Conservation (phyloP, 2,113 vertebrate species). For the Rhinoderma darwinii region DNA sequence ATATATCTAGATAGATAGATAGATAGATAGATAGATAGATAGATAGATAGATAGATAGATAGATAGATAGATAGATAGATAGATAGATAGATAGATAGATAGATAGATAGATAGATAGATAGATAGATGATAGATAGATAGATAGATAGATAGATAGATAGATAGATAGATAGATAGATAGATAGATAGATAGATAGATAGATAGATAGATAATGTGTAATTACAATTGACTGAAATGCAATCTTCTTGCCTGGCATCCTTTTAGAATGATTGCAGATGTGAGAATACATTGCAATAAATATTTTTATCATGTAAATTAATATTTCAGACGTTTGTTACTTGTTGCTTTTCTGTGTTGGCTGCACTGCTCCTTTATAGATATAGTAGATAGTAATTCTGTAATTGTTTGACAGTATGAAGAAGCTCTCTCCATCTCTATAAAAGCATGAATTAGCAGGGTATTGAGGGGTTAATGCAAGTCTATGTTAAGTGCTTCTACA, state of each 20-base stretch:
- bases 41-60: too few relatives aligned
- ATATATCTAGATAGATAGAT: too few relatives aligned
- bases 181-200: not conserved
- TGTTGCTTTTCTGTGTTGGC: not conserved
- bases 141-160: too few relatives aligned
- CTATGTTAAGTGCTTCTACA: conserved; percentile 5
- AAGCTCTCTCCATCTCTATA: not conserved
- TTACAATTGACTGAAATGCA: too few relatives aligned
- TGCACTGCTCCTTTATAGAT: not conserved
- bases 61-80: too few relatives aligned
- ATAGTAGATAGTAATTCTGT: not conserved
- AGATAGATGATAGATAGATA: too few relatives aligned
- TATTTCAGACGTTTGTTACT: not conserved
- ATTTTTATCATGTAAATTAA: not conserved
- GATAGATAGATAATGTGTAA: not conserved
- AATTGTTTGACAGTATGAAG: not conserved
- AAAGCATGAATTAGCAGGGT: not conserved
- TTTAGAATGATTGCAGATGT: not conserved
- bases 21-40: too few relatives aligned
- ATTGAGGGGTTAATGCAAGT: not conserved
- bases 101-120: too few relatives aligned
- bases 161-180: not conserved
- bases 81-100: too few relatives aligned
- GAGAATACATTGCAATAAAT: not conserved
- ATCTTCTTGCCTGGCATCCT: not conserved